These are phyloP conservation scores for Drosophila busckii DNA, from an alignment of 1,140 invertebrate species.

Conservation along the genomic window DNA sequence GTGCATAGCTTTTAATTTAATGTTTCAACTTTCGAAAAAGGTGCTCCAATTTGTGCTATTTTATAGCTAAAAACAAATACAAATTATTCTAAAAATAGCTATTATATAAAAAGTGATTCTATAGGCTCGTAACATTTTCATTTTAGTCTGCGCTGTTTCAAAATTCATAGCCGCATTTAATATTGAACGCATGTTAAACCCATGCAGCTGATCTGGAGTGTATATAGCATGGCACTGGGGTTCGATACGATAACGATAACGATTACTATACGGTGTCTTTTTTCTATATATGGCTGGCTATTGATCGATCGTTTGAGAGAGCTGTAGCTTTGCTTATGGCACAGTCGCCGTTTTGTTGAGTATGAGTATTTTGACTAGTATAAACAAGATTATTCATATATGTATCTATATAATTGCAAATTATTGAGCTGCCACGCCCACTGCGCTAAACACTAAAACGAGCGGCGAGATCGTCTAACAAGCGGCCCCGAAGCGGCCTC, in stretches of 20 bases:
- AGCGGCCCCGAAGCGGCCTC: constrained; percentile 43
- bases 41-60: no score
- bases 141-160: no score
- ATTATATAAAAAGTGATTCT: no score
- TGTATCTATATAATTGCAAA: constrained; percentile 1
- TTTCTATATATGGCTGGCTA: neutral
- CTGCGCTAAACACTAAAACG: constrained; percentile 60
- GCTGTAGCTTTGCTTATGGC: constrained; percentile 64
- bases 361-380: constrained; percentile 72
- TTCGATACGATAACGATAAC: constrained; percentile 3
- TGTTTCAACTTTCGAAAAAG: no score
- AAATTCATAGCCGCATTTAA: no score
- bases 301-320: constrained; percentile 32
- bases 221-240: neutral
- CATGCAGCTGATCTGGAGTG: no score
- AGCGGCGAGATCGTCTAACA: constrained; percentile 63
- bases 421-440: constrained; percentile 27
- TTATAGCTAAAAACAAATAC: no score
- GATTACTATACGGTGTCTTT: constrained; percentile 2
- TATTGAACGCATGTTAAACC: no score
- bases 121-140: no score
- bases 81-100: no score
- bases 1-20: no score
- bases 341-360: constrained; percentile 69
- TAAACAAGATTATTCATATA: constrained; percentile 42